These are phyloP conservation scores for Omphaloscelis lunosa DNA, from an alignment of 2,888 invertebrate genomes.

Conservation along the genomic window DNA sequence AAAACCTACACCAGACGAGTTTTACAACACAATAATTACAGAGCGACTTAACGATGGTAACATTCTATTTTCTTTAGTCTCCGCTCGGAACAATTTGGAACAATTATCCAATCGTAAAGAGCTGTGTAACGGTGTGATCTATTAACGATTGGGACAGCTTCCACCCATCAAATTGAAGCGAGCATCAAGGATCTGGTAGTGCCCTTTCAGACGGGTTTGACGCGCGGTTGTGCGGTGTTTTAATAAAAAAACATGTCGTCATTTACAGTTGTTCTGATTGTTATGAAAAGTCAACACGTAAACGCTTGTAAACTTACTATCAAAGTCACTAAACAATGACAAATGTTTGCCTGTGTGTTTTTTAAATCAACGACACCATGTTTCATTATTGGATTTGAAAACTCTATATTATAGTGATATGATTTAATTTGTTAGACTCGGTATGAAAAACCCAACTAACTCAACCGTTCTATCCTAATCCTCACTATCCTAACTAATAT, in stretches of 20 bases:
- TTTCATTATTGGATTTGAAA: background rate
- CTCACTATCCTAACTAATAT: too few relatives aligned
- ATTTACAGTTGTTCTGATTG: background rate
- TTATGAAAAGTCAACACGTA: background rate
- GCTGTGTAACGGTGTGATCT: conserved; percentile 49
- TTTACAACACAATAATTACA: conserved; percentile 48
- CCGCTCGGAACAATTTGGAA: conserved; percentile 43
- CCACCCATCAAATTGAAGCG: conserved; percentile 48
- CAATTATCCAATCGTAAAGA: conserved; percentile 63
- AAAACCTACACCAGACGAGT: conserved; percentile 39
- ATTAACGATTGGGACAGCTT: conserved; percentile 48
- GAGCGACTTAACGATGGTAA: conserved; percentile 24
- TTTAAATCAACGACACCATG: background rate
- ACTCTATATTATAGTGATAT: background rate
- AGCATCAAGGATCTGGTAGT: conserved; percentile 13
- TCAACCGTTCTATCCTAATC: too few relatives aligned
- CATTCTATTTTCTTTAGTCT: conserved; percentile 39
- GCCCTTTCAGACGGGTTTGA: conserved; percentile 18
- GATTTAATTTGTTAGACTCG: background rate
- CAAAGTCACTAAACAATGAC: conserved; percentile 4
- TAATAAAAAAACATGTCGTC: background rate
- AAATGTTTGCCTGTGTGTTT: background rate
- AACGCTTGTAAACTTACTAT: conserved; percentile 10
- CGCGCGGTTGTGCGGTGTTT: background rate
- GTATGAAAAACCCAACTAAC: background rate